A percentile compares a stretch with the other conserved stretches of the same genome.
Conservation (phyloP, 2,797 vertebrate species). For the Botia kubotai region DNA sequence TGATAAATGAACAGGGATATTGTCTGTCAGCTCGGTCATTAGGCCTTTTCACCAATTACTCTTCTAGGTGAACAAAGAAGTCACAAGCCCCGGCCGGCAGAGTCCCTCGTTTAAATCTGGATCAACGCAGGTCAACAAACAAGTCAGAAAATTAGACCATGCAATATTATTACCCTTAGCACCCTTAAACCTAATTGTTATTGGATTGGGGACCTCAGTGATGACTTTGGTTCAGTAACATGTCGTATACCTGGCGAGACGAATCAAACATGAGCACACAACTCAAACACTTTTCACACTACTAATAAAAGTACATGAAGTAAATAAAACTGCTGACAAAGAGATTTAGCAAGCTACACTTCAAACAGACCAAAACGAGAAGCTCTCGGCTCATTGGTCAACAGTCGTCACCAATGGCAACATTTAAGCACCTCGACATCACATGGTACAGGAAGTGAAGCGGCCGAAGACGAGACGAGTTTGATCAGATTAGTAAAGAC, state of each 20-base stretch:
- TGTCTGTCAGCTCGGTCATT: constrained; percentile 70
- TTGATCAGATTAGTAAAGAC: constrained; percentile 55
- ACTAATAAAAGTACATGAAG: constrained; percentile 42
- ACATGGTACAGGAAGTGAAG: constrained; percentile 36
- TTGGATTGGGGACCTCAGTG: constrained; percentile 9
- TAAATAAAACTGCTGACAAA: constrained; percentile 41
- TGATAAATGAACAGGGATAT: constrained; percentile 80
- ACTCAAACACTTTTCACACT: constrained; percentile 13
- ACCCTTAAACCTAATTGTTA: constrained; percentile 30
- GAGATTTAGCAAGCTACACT: constrained; percentile 41
- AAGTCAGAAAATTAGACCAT: constrained; percentile 29
- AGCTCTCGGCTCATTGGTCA: constrained; percentile 26
- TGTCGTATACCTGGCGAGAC: neutral
- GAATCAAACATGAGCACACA: neutral
- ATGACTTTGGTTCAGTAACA: constrained; percentile 10
- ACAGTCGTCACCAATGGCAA: constrained; percentile 35
- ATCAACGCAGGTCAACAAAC: constrained; percentile 38
- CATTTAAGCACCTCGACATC: constrained; percentile 47
- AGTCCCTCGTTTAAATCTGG: constrained; percentile 19
- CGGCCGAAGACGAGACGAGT: constrained; percentile 30
- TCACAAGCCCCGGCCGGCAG: constrained; percentile 27
- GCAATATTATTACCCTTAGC: constrained; percentile 42
- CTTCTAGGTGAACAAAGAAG: constrained; percentile 44
- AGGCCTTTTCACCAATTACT: constrained; percentile 64
- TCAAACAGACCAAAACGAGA: constrained; percentile 39